A percentile compares a stretch with the other conserved stretches of the same genome.
These are phyloP conservation scores for Stigmatopora argus DNA, from an alignment of 2,113 vertebrate genomes.

Conservation along the genomic window DNA sequence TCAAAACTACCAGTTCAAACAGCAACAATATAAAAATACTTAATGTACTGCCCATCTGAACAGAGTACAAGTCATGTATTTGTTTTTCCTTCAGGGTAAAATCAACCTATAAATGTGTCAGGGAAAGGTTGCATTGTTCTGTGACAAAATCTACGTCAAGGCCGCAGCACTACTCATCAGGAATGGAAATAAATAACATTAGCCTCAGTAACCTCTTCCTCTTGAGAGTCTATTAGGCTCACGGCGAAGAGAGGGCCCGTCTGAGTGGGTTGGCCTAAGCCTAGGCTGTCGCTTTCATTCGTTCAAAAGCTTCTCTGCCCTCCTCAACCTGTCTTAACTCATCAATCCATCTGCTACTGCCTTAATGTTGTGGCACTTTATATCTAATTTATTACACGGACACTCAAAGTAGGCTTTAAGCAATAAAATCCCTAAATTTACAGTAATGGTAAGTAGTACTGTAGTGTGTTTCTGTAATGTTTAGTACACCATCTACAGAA, in stretches of 20 bases:
- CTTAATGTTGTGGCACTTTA: slow-evolving; percentile 1
- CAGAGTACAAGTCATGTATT: neutral
- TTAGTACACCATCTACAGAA: neutral
- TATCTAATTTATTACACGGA: neutral
- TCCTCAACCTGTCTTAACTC: slow-evolving; percentile 18
- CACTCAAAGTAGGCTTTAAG: neutral
- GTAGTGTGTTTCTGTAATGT: neutral
- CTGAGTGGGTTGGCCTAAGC: slow-evolving; percentile 56
- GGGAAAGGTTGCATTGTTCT: neutral
- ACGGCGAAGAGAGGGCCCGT: slow-evolving; percentile 40
- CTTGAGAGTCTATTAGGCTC: slow-evolving; percentile 45
- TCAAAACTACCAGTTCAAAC: no score
- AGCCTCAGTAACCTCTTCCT: slow-evolving; percentile 39
- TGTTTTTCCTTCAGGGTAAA: neutral
- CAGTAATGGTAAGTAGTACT: neutral
- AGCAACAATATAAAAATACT: neutral
- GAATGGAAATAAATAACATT: slow-evolving; percentile 39
- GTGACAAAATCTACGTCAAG: slow-evolving; percentile 7
- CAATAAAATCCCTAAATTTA: neutral
- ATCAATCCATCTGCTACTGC: slow-evolving; percentile 36
- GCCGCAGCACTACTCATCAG: slow-evolving; percentile 2
- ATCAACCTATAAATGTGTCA: neutral
- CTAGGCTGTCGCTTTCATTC: slow-evolving; percentile 56
- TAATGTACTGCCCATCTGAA: neutral
- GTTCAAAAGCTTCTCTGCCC: slow-evolving; percentile 63